Base-by-base conservation (phyloP, 2,888 invertebrate species). In the Melipona beecheii region DNA sequence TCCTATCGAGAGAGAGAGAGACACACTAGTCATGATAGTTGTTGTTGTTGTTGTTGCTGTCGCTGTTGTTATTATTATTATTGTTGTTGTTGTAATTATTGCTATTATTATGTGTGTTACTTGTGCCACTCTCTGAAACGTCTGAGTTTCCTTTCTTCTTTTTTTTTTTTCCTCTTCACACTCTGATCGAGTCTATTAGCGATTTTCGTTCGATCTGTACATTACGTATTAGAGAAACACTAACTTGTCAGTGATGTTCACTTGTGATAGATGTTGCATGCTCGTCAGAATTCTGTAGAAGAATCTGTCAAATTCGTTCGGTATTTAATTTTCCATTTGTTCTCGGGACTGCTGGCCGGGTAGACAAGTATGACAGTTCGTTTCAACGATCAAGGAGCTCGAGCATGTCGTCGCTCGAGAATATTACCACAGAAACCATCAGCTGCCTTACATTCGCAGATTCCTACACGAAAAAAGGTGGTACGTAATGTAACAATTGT, bases 341-440 rank as follows among this genome's bases (percentile, higher is more conserved):
- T 92, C 92, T 92, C 93, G 90, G 94, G 94, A 95, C 94, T 95
- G 95, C 95, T 95, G 97, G 97, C 95, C 97, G 97, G 95, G 96
- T 96, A 99, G 99, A 99, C 96, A 98, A 98, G 96, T 96, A 98
- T 96, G 99, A 99, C 96, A 98, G 97, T 95, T 98, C 98, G 92
- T 99, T 99, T 96, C 98, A 98, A 93, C 96, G 99, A 95, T 99
- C 99, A 91, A 97, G 99, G 93, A 99, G 98, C 95, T 99, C 99
- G 95, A 98, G 98, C 95, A 99, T 99, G 97, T 99, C 99, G 93
- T 99, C 99, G 95, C 96, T 99, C 94, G 99, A 99, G 95, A 99
- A 99, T 96, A 98, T 99, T 95, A 97, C 98, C 93, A 97, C 98
- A 92, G 99, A 99, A 96, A 97, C 98, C 94, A 97, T 99, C 93